Base-by-base conservation (phyloP, 2,113 vertebrate species). In the Hippocampus barbouri region DNA sequence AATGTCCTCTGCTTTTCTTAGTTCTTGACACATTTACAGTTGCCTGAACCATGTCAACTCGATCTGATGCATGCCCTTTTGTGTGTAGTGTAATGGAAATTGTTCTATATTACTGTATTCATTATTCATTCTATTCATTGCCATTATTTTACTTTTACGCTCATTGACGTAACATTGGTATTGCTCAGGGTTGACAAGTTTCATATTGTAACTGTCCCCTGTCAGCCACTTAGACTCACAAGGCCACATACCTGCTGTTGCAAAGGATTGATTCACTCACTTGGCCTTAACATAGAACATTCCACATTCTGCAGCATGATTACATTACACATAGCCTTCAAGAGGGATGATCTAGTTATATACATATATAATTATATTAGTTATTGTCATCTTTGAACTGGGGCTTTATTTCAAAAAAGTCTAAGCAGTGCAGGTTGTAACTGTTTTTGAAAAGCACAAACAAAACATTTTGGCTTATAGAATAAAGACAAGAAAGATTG, bases 31-130 rank as follows among this genome's bases (percentile, higher is more conserved):
- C 54, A 2, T 61, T 69, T 61, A 73, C 3, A 14, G 30, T 68
- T 56, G 67, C 12, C 30, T 56, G 53, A 53, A 61, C 60, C 65
- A 61, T 23, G 60, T 72, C 38, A 69, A 74, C 75, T 74, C 14
- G 18, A 63, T 56, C 30, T 9, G n/a, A 12, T 25, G 11, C 53
- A 12, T 25, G 8, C 59, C 5, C 49, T n/a, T 56, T 27, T 20
- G 34, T 0, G 56, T 59, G 15, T 23, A 23, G n/a, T 59, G 56
- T 14, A 14, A 15, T 14, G 21, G 23, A 4, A 9, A 25, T 49
- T 23, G 21, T 23, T 34, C 27, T 20, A 60, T 57, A 57, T 25
- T 23, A 59, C 5, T 12, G 3, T 25, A 12, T 25, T 30, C 25
- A 27, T 60, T 16, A 30, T 8, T 61, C 27, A 60, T 18, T 60